A percentile compares a stretch with the other conserved stretches of the same genome.
These are phyloP conservation scores for Hermetia illucens DNA, from an alignment of 1,140 invertebrate species.

Conservation along the genomic window DNA sequence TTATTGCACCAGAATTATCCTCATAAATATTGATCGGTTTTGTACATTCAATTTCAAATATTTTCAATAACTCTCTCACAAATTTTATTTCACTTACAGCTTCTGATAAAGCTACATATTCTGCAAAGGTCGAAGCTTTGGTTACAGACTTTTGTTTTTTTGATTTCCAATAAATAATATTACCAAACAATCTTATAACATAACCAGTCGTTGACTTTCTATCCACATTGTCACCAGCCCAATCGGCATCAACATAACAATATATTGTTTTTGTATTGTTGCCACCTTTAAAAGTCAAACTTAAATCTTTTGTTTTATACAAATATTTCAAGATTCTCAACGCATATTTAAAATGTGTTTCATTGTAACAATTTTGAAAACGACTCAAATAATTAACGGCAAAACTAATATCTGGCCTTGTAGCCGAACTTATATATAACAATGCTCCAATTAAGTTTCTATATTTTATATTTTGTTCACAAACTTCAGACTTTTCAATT, in stretches of 20 bases:
- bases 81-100: constrained; percentile 11
- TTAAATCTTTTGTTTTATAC: constrained; percentile 23
- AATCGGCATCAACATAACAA: constrained; percentile 31
- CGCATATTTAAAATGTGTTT: constrained; percentile 29
- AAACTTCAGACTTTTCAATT: constrained; percentile 13
- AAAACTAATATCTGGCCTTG: constrained; percentile 25
- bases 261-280: constrained; percentile 16
- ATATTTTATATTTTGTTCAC: constrained; percentile 3
- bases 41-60: too few species aligned
- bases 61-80: too few species aligned
- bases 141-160: constrained; percentile 24
- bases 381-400: constrained; percentile 12
- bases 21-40: too few species aligned
- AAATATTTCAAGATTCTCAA: too few species aligned
- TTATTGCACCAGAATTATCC: too few species aligned
- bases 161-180: constrained; percentile 15
- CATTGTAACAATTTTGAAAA: constrained; percentile 24
- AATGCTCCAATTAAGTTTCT: constrained; percentile 25
- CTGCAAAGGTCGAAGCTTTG: constrained; percentile 22
- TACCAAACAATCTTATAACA: constrained; percentile 16
- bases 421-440: constrained; percentile 29
- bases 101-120: constrained; percentile 20
- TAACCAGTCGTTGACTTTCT: constrained; percentile 29
- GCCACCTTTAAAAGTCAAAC: constrained; percentile 22
- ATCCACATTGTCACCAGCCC: constrained; percentile 19